phyloP scores from a whole-genome alignment of 2,888 invertebrate genomes.

The Taenaris catops region DNA sequence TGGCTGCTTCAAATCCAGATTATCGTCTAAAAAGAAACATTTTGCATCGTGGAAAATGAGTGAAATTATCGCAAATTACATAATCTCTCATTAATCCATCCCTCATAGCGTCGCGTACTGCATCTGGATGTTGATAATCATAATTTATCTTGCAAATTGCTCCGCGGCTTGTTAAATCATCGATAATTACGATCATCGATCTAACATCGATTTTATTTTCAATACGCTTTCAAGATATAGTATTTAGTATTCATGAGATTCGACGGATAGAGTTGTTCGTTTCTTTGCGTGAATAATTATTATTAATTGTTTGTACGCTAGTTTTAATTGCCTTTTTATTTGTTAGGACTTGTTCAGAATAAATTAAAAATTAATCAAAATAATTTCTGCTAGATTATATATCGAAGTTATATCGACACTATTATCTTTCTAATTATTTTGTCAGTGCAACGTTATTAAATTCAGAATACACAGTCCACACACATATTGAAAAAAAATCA shows the following conservation, averaged over 20 bases:
- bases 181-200: slow-evolving; percentile 10
- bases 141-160: slow-evolving; percentile 11
- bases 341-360: slow-evolving; percentile 2
- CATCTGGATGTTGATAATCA: slow-evolving; percentile 3
- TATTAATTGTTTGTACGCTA: slow-evolving; percentile 5
- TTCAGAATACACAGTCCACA: too few relatives aligned
- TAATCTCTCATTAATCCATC: slow-evolving; percentile 5
- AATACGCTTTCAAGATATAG: slow-evolving; percentile 4
- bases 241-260: slow-evolving; percentile 10
- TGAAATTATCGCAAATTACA: slow-evolving; percentile 5
- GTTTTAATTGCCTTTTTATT: slow-evolving; percentile 10
- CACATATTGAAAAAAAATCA: too few relatives aligned
- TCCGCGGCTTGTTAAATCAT: slow-evolving; percentile 7
- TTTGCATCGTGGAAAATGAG: too few relatives aligned
- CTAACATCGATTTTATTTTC: slow-evolving; percentile 11
- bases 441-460: too few relatives aligned
- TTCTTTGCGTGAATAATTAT: slow-evolving; percentile 9
- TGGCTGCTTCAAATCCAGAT: too few relatives aligned
- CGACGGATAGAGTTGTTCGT: slow-evolving; percentile 10
- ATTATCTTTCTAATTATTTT: too few relatives aligned
- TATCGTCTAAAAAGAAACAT: too few relatives aligned
- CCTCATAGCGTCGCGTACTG: not conserved
- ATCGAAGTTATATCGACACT: too few relatives aligned
- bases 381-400: too few relatives aligned
- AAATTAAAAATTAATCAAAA: too few relatives aligned